These are phyloP conservation scores for Hystrix brachyura DNA, from an alignment of 2,113 vertebrate genomes.

Conservation along the genomic window DNA sequence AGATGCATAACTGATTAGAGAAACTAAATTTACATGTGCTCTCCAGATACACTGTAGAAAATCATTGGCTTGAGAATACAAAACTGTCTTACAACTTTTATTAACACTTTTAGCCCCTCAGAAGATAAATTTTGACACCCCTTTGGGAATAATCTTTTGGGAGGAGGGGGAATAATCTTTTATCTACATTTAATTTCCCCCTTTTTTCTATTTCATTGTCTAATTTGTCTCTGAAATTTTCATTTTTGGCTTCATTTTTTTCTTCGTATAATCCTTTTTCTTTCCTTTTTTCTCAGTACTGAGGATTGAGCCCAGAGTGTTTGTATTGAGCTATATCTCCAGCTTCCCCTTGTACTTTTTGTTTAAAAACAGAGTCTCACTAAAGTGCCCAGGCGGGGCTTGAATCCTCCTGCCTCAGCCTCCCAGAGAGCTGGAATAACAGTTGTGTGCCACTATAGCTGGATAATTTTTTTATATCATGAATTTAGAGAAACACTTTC, in stretches of 20 bases:
- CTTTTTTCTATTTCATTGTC: constrained; percentile 3
- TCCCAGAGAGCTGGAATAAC: background rate
- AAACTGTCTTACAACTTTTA: constrained; percentile 63
- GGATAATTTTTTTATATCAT: background rate
- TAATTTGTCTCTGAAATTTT: background rate
- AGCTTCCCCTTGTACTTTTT: background rate
- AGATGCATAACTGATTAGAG: constrained; percentile 66
- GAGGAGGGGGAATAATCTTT: background rate
- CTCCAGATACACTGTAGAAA: constrained; percentile 71
- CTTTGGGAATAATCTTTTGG: background rate
- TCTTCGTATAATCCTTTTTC: background rate
- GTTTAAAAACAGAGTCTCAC: background rate
- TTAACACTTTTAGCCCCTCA: constrained; percentile 30
- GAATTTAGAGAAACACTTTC: constrained; percentile 54
- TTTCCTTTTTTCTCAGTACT: background rate
- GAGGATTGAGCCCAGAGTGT: background rate
- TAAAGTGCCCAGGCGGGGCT: background rate
- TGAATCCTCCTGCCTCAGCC: background rate
- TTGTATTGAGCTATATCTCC: background rate
- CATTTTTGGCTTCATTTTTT: background rate
- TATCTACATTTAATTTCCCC: background rate
- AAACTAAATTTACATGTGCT: constrained; percentile 71
- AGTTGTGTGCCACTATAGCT: background rate
- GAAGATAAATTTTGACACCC: background rate
- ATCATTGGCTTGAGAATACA: constrained; percentile 72